Percentiles rank a stretch among this genome's conserved stretches.
Evolutionary conservation across 2,113 vertebrate genomes (phyloP).

Genomic region (Hypanus sabinus): DNA sequence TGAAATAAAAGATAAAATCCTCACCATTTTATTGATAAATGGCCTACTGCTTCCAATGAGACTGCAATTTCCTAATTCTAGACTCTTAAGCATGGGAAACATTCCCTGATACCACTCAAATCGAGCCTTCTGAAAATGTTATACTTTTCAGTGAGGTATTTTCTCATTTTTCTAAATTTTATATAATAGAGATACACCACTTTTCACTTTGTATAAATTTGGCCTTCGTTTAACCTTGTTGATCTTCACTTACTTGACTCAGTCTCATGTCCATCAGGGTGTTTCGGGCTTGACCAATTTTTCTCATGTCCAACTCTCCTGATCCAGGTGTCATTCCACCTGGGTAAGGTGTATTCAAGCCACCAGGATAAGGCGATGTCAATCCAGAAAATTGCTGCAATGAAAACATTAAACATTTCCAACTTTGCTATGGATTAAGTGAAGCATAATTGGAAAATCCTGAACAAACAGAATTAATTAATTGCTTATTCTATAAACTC

Average conservation of each 20-base stretch:
- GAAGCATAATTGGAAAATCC: neutral
- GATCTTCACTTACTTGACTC: constrained; percentile 71
- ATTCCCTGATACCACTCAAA: no score
- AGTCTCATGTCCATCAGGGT: constrained; percentile 98
- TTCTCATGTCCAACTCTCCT: constrained; percentile 96
- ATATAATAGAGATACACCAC: neutral
- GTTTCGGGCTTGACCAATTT: constrained; percentile 96
- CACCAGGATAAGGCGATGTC: constrained; percentile 73
- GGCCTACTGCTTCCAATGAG: no score
- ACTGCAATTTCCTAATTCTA: no score
- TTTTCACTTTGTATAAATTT: neutral
- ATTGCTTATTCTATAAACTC: no score
- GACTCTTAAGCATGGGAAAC: no score
- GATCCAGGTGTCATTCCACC: constrained; percentile 91
- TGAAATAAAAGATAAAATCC: no score
- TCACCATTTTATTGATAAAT: no score
- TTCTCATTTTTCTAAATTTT: no score
- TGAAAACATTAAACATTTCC: neutral
- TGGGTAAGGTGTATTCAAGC: constrained; percentile 87
- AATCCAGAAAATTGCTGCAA: constrained; percentile 73
- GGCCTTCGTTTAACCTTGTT: neutral
- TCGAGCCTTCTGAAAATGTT: no score
- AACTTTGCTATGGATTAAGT: neutral
- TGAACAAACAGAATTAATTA: neutral
- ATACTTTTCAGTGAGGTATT: no score